Evolutionary conservation across 92 coral and sea anemone genomes (phyloP).

Genomic region (Epizoanthus ramosus): DNA sequence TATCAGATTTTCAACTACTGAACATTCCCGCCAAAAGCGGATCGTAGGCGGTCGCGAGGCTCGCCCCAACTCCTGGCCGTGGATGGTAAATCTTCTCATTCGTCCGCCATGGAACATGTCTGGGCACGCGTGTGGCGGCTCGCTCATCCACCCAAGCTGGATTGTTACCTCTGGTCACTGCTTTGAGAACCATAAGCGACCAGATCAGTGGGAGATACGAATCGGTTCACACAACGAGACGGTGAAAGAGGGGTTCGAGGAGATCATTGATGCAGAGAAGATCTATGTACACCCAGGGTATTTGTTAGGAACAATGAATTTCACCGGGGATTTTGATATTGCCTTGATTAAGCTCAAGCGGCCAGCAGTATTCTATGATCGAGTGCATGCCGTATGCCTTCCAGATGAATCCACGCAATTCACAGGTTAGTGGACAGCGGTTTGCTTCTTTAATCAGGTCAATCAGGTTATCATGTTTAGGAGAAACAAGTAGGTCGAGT

Average conservation of each 20-base stretch:
- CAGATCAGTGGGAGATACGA: conserved; percentile 70
- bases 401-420: conserved; percentile 64
- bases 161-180: conserved; percentile 89
- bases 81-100: conserved; percentile 88
- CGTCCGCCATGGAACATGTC: conserved; percentile 57
- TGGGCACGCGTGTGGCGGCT: conserved; percentile 87
- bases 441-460: neutral
- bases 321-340: conserved; percentile 87
- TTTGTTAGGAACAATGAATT: conserved; percentile 34
- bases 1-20: conserved; percentile 57
- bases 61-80: conserved; percentile 95
- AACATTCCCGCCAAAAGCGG: conserved; percentile 61
- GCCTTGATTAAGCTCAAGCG: conserved; percentile 87
- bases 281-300: conserved; percentile 78
- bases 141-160: conserved; percentile 81
- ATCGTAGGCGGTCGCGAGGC: conserved; percentile 93
- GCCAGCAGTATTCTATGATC: conserved; percentile 80
- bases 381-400: conserved; percentile 79
- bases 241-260: conserved; percentile 77
- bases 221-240: conserved; percentile 88
- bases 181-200: conserved; percentile 51
- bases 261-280: conserved; percentile 65
- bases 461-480: no score
- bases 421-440: conserved; percentile 39
- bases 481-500: neutral